Evolutionary conservation across 2,797 vertebrate genomes (phyloP).

Genomic region (Chloroceryle amazona): DNA sequence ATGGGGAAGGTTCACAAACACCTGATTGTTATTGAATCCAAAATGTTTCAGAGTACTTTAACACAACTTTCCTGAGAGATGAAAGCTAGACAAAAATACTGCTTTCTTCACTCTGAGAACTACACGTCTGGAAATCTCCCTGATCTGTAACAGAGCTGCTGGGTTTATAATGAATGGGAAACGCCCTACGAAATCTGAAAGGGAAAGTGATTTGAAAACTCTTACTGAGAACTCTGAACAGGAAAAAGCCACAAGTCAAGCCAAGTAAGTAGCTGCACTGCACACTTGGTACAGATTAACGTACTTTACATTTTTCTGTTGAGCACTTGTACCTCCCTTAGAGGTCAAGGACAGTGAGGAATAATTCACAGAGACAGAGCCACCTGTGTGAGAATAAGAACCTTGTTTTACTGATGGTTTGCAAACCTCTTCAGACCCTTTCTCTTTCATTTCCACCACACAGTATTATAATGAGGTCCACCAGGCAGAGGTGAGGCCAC

Average conservation of each 20-base stretch:
- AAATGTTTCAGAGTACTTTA: background rate
- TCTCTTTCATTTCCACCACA: background rate
- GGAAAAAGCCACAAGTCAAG: background rate
- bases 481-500: background rate
- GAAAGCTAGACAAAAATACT: background rate
- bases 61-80: background rate
- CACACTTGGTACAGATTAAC: conserved; percentile 1
- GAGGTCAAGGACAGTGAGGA: background rate
- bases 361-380: background rate
- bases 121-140: background rate
- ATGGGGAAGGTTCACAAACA: background rate
- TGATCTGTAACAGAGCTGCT: background rate
- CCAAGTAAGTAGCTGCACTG: background rate
- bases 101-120: background rate
- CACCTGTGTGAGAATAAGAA: background rate
- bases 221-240: background rate
- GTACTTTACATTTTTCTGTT: background rate
- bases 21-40: background rate
- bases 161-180: conserved; percentile 4
- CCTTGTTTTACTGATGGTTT: background rate
- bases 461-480: background rate
- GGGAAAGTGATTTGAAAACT: conserved; percentile 29
- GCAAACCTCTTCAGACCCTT: background rate
- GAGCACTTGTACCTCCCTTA: background rate
- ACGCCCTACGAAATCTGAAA: conserved; percentile 19